phyloP scores from a whole-genome alignment of 2,888 invertebrate genomes.

The Phanerotoma sp. region DNA sequence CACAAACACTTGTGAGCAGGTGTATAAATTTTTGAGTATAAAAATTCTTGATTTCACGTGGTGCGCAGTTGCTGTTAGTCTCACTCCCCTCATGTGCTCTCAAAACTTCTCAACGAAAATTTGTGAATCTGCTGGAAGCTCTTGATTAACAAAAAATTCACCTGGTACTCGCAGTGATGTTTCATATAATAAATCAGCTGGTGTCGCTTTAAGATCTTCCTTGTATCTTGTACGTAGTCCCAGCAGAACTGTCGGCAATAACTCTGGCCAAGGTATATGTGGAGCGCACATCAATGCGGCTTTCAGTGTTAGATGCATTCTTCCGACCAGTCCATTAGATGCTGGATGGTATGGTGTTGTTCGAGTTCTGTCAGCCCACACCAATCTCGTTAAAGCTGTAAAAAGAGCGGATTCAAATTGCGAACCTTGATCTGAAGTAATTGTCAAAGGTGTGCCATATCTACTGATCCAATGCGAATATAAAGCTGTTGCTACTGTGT shows the following conservation, averaged over 20 bases:
- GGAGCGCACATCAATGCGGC: constrained; percentile 22
- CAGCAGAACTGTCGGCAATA: constrained; percentile 9
- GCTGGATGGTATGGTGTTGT: constrained; percentile 39
- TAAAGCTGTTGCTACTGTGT: constrained; percentile 38
- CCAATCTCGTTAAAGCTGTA: constrained; percentile 23
- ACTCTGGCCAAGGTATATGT: constrained; percentile 7
- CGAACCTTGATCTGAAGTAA: constrained; percentile 41
- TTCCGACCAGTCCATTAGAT: constrained; percentile 37
- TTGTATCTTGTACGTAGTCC: constrained; percentile 5
- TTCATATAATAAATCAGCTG: constrained; percentile 6
- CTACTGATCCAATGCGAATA: constrained; percentile 38
- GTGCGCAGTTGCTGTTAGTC: constrained; percentile 17
- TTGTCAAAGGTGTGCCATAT: constrained; percentile 39
- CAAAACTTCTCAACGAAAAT: constrained; percentile 6
- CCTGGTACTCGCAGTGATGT: constrained; percentile 9
- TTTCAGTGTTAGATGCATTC: constrained; percentile 23
- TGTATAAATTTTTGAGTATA: constrained; percentile 7
- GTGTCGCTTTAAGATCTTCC: constrained; percentile 2
- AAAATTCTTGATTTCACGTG: constrained; percentile 13
- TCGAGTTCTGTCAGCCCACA: constrained; percentile 25
- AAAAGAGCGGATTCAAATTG: constrained; percentile 37
- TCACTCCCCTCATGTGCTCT: constrained; percentile 8
- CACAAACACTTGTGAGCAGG: constrained; percentile 21
- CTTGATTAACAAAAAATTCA: constrained; percentile 6
- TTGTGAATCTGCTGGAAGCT: background rate